phyloP scores from a whole-genome alignment of 2,113 vertebrate species.

The Pterophyllum scalare region DNA sequence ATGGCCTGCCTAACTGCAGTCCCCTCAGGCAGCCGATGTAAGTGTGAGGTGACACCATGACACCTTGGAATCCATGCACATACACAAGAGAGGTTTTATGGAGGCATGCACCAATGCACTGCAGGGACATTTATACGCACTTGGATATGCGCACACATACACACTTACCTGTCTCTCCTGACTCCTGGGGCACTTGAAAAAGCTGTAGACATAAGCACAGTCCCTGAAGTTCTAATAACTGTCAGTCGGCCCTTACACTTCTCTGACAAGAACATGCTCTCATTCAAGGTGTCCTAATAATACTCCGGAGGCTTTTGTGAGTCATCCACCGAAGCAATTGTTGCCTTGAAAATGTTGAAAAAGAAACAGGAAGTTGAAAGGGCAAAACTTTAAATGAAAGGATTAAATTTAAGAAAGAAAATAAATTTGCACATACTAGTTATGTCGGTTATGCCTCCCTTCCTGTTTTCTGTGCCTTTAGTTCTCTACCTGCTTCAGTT shows the following conservation, averaged over 20 bases:
- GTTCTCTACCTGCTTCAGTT: too few relatives aligned
- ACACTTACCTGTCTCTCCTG: slow-evolving; percentile 23
- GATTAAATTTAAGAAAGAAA: slow-evolving; percentile 20
- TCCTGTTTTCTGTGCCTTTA: too few relatives aligned
- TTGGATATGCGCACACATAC: slow-evolving; percentile 17
- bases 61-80: slow-evolving; percentile 60
- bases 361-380: slow-evolving; percentile 53
- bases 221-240: slow-evolving; percentile 74
- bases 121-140: slow-evolving; percentile 33
- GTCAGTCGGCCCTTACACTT: slow-evolving; percentile 67
- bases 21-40: slow-evolving; percentile 93
- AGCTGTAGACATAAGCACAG: slow-evolving; percentile 53
- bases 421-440: neutral
- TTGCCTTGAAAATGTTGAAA: slow-evolving; percentile 53
- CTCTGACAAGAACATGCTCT: slow-evolving; percentile 61
- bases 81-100: slow-evolving; percentile 50
- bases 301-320: slow-evolving; percentile 49
- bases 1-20: slow-evolving; percentile 95
- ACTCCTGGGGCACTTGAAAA: slow-evolving; percentile 35
- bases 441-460: too few relatives aligned
- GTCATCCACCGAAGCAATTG: slow-evolving; percentile 39
- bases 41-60: slow-evolving; percentile 76
- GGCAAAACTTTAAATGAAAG: neutral
- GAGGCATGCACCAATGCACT: slow-evolving; percentile 57
- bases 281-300: slow-evolving; percentile 68